These are phyloP conservation scores for Virgularia gustaviana DNA, from an alignment of 92 coral and sea anemone species.

Conservation along the genomic window DNA sequence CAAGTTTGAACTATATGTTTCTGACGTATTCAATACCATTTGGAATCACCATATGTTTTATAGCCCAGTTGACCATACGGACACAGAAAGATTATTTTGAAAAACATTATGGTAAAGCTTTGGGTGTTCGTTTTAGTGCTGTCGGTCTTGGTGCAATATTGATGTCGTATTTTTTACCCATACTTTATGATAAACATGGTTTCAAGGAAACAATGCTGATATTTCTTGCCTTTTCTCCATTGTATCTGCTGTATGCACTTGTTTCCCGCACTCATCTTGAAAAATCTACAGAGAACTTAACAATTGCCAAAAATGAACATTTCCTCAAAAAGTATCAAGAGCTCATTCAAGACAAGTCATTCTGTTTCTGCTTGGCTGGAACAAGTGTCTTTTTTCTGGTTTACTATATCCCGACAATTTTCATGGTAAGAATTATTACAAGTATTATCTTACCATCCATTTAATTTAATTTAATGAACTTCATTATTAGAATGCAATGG, in stretches of 20 bases:
- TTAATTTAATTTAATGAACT: no score
- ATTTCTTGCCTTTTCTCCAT: not conserved
- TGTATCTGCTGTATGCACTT: not conserved
- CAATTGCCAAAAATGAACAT: not conserved
- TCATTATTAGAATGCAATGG: no score
- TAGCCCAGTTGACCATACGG: conserved; percentile 1
- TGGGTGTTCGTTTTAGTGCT: conserved; percentile 10
- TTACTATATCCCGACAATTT: no score
- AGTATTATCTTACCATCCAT: no score
- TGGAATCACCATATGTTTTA: conserved; percentile 2
- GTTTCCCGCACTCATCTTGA: not conserved
- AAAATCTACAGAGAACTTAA: no score
- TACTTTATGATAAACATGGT: not conserved
- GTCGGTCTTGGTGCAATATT: not conserved
- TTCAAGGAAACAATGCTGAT: conserved; percentile 1
- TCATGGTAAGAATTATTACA: no score
- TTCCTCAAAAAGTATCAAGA: no score
- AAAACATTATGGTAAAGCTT: not conserved
- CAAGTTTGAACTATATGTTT: conserved; percentile 2
- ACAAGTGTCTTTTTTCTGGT: no score
- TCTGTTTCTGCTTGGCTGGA: no score
- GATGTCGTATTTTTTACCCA: not conserved
- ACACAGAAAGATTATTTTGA: conserved; percentile 14
- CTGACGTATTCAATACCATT: conserved; percentile 1
- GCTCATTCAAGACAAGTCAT: no score